These are phyloP conservation scores for Phyllotreta striolata DNA, from an alignment of 2,888 invertebrate genomes.

Conservation along the genomic window DNA sequence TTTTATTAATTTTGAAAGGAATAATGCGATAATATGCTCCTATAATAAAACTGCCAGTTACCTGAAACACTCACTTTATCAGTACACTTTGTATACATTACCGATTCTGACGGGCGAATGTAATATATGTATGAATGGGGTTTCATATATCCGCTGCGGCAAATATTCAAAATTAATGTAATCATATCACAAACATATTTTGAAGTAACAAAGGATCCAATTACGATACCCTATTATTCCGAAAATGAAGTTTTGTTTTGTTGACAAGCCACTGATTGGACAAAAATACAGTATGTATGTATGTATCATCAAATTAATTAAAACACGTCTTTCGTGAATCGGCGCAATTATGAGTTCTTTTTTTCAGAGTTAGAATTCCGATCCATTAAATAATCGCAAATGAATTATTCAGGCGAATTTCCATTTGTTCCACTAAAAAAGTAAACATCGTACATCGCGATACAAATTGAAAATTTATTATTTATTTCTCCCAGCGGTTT, in stretches of 20 bases:
- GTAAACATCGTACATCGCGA: slow-evolving; percentile 13
- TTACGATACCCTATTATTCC: slow-evolving; percentile 30
- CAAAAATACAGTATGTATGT: no score
- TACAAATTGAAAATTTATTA: slow-evolving; percentile 32
- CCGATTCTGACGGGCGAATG: no score
- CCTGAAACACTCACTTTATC: no score
- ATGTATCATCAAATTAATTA: no score
- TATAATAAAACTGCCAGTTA: no score
- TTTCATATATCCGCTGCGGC: not conserved
- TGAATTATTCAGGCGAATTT: slow-evolving; percentile 19
- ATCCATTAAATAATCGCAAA: slow-evolving; percentile 23
- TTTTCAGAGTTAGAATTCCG: not conserved
- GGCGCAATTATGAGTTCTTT: no score
- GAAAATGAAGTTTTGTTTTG: slow-evolving; percentile 29
- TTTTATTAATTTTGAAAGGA: no score
- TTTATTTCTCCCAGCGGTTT: slow-evolving; percentile 21
- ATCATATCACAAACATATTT: slow-evolving; percentile 30
- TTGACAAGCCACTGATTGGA: slow-evolving; percentile 23
- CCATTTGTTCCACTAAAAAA: slow-evolving; percentile 26
- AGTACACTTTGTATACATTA: no score
- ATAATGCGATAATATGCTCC: no score
- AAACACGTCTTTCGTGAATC: no score
- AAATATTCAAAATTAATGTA: slow-evolving; percentile 24
- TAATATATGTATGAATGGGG: no score
- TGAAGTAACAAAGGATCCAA: slow-evolving; percentile 31